phyloP scores from a whole-genome alignment of 2,113 vertebrate species.

The Phasianus colchicus region DNA sequence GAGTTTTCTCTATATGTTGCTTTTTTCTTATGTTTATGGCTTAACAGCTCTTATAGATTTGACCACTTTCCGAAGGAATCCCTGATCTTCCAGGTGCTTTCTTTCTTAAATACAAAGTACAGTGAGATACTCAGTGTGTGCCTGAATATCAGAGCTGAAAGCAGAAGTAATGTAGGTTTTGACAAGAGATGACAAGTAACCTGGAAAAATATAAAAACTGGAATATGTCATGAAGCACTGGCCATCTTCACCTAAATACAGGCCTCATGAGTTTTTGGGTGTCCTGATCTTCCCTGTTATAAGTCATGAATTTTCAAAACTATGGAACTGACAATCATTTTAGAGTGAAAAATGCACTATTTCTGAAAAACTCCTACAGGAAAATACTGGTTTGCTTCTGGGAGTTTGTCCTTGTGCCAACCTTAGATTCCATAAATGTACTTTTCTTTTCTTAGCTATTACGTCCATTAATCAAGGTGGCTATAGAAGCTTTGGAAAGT shows the following conservation, averaged over 20 bases:
- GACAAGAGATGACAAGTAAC: neutral
- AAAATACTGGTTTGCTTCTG: neutral
- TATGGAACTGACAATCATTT: neutral
- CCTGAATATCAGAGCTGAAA: neutral
- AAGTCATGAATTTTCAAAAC: neutral
- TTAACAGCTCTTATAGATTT: neutral
- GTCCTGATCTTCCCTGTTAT: neutral
- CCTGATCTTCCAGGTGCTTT: neutral
- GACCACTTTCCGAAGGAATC: neutral
- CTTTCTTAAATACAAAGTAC: neutral
- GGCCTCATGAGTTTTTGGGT: neutral
- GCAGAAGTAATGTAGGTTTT: neutral
- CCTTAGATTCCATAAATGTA: neutral
- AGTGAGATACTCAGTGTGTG: neutral
- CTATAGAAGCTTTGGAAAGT: neutral
- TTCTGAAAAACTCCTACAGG: neutral
- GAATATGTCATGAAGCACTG: neutral
- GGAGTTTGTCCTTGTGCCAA: neutral
- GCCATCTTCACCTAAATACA: neutral
- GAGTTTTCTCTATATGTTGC: fast-evolving
- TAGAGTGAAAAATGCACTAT: neutral
- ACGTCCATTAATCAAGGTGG: neutral
- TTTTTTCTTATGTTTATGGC: neutral
- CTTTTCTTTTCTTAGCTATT: neutral
- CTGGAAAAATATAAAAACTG: neutral